These are phyloP conservation scores for Troides oblongomaculatus DNA, from an alignment of 2,888 invertebrate genomes.

Conservation along the genomic window DNA sequence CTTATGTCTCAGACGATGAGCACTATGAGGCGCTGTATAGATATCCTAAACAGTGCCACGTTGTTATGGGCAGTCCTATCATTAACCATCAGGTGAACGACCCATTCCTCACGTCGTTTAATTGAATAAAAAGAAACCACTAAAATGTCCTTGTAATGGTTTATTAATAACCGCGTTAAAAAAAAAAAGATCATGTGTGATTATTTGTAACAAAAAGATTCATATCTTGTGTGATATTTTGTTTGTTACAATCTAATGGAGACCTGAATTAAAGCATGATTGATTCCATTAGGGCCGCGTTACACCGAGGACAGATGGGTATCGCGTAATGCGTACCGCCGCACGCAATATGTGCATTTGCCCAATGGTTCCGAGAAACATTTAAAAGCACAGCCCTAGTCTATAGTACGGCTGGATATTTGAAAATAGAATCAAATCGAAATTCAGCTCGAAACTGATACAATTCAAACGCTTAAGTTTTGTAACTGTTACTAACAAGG, in stretches of 20 bases:
- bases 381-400: slow-evolving; percentile 43
- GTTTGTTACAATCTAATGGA: slow-evolving; percentile 42
- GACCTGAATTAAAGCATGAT: slow-evolving; percentile 53
- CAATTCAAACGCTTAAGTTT: slow-evolving; percentile 16
- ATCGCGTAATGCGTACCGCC: slow-evolving; percentile 42
- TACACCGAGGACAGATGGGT: slow-evolving; percentile 48
- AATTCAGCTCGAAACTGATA: not conserved
- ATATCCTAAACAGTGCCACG: too few species aligned
- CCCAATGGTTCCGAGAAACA: slow-evolving; percentile 42
- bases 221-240: slow-evolving; percentile 9
- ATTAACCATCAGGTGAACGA: too few species aligned
- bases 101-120: too few species aligned
- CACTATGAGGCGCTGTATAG: too few species aligned
- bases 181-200: not conserved
- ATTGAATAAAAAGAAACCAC: too few species aligned
- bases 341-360: slow-evolving; percentile 62
- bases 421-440: slow-evolving; percentile 10
- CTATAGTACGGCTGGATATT: slow-evolving; percentile 36
- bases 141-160: not conserved
- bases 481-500: not conserved
- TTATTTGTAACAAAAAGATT: not conserved
- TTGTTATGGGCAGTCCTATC: too few species aligned
- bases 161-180: not conserved
- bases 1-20: too few species aligned
- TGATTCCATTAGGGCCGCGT: slow-evolving; percentile 66